Percentiles rank a stretch among this genome's conserved stretches.
These are phyloP conservation scores for Mythimna vitellina DNA, from an alignment of 2,888 invertebrate genomes.

Conservation along the genomic window DNA sequence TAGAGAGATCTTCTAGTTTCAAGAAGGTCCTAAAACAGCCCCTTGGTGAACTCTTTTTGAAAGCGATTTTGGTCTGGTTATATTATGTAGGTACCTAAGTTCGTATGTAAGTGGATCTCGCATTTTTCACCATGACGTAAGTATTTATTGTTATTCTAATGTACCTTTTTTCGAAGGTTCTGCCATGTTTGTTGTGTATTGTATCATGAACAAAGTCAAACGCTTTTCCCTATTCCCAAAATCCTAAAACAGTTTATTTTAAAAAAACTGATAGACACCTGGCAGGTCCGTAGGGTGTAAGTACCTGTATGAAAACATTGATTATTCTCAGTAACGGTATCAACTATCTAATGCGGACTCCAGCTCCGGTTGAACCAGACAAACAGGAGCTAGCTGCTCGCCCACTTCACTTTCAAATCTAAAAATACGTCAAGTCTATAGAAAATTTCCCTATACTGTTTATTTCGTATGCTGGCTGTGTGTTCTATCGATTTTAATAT, in stretches of 20 bases:
- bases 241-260: neutral
- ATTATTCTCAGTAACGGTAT: constrained; percentile 21
- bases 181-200: neutral
- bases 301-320: neutral
- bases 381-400: constrained; percentile 39
- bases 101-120: neutral
- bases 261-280: neutral
- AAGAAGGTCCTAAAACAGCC: neutral
- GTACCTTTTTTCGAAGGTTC: neutral
- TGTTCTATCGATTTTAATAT: constrained; percentile 28
- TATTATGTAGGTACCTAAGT: neutral
- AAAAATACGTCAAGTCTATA: constrained; percentile 41
- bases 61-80: neutral
- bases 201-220: constrained; percentile 7
- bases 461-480: constrained; percentile 9
- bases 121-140: constrained; percentile 13
- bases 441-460: constrained; percentile 32
- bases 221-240: neutral
- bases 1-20: neutral
- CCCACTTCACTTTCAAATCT: constrained; percentile 53
- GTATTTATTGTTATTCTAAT: neutral
- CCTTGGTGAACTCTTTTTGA: constrained; percentile 22
- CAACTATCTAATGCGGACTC: constrained; percentile 17
- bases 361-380: constrained; percentile 38
- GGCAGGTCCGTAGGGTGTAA: neutral